These are phyloP conservation scores for Rhagophthalmus giganteus DNA, from an alignment of 2,888 invertebrate genomes.

Conservation along the genomic window DNA sequence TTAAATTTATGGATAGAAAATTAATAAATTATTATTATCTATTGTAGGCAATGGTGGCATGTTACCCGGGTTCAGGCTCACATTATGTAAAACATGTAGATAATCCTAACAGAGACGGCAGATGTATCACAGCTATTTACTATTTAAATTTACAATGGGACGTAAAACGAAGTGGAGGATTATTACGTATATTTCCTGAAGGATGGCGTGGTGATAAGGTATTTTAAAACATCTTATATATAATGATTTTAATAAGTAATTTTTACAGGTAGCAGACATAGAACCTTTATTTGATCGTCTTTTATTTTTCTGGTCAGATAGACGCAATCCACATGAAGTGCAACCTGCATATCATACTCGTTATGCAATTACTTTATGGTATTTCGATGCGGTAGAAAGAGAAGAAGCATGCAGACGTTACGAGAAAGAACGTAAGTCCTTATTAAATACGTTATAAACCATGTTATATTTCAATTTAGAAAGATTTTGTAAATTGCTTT, in stretches of 20 bases:
- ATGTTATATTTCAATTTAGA: too few relatives aligned
- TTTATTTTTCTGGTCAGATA: constrained; percentile 97
- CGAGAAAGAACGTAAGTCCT: constrained; percentile 58
- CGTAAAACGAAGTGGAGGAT: constrained; percentile 79
- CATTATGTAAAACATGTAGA: constrained; percentile 98
- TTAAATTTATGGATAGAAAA: too few relatives aligned
- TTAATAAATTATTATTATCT: neutral
- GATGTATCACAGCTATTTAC: constrained; percentile 97
- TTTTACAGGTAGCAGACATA: constrained; percentile 72
- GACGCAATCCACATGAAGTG: constrained; percentile 96
- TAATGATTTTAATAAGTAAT: neutral
- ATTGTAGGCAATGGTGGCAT: constrained; percentile 95
- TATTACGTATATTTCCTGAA: constrained; percentile 90
- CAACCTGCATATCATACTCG: constrained; percentile 87
- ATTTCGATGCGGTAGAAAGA: constrained; percentile 83
- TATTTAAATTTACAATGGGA: constrained; percentile 96
- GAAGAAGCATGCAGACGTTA: constrained; percentile 68
- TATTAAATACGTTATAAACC: neutral
- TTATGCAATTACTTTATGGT: constrained; percentile 92
- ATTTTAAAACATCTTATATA: neutral
- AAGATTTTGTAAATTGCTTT: too few relatives aligned
- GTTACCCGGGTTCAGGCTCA: constrained; percentile 93
- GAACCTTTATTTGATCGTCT: constrained; percentile 92
- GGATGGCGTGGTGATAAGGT: constrained; percentile 74
- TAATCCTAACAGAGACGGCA: constrained; percentile 94